A percentile compares a stretch with the other conserved stretches of the same genome.
These are phyloP conservation scores for Coleophora flavipennella DNA, from an alignment of 2,888 invertebrate genomes.

Conservation along the genomic window DNA sequence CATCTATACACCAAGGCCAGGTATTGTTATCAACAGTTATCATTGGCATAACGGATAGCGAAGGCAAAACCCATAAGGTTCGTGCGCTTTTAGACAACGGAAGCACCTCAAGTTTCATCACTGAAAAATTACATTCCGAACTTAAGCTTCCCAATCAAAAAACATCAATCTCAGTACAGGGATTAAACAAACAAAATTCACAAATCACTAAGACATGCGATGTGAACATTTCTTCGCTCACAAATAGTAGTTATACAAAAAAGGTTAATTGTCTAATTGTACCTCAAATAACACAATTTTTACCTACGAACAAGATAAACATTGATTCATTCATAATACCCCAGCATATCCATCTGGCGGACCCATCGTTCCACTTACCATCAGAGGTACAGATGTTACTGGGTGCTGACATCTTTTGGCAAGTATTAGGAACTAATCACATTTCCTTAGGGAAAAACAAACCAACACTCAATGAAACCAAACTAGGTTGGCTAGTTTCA, in stretches of 20 bases:
- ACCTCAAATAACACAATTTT: constrained; percentile 6
- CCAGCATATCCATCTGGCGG: constrained; percentile 6
- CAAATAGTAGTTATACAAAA: neutral
- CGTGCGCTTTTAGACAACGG: constrained; percentile 9
- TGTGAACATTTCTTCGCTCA: constrained; percentile 2
- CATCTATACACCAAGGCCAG: neutral
- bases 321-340: constrained; percentile 2
- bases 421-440: neutral
- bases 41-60: constrained; percentile 1
- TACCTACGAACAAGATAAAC: constrained; percentile 3
- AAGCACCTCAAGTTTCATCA: constrained; percentile 10
- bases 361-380: constrained; percentile 8
- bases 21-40: constrained; percentile 9
- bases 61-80: constrained; percentile 1
- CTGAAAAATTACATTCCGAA: neutral
- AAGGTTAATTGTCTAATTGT: constrained; percentile 6
- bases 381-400: constrained; percentile 8
- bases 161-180: constrained; percentile 8
- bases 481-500: constrained; percentile 8
- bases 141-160: neutral
- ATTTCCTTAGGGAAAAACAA: constrained; percentile 6
- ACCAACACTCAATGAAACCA: constrained; percentile 7
- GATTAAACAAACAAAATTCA: constrained; percentile 8
- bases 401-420: constrained; percentile 11
- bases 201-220: constrained; percentile 2